Base-by-base conservation (phyloP, 2,888 invertebrate species). In the Sceliomorpha sp. region DNA sequence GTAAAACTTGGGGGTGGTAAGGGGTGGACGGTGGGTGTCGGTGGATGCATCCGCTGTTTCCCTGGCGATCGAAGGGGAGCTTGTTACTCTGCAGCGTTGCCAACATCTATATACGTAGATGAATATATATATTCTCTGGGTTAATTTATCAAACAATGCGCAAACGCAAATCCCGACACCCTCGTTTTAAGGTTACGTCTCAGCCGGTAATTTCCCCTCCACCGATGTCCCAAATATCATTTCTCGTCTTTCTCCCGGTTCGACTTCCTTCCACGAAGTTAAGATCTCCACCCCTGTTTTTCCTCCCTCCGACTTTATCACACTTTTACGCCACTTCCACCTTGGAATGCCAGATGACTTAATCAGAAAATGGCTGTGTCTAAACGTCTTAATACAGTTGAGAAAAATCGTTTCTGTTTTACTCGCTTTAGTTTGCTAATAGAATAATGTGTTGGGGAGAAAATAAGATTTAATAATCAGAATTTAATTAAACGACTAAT, bases 351-450 rank as follows among this genome's bases (percentile, higher is more conserved):
- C 58, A 59, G 64, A 82, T 77, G 83, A 79, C 83, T 87, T 85
- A 85, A 87, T 87, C 84, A 87, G 83, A 85, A 86, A 86, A 84
- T 82, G 83, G 80, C 81, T 76, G 75, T 53, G 63, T 67, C 62
- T 70, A 77, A 64, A 67, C 67, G 67, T 67, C 67, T 67, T 67
- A 67, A 67, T 67, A 55, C 50, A 59, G 27, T 47, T 47, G 47
- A 36, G 27, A 47, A 66, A 66, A 66, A 58, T 58, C 51, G 50
- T 45, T 50, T 44, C 26, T 42, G 39, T 66, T 44, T 40, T 50
- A 40, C 27, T 27, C 32, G 32, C 51, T 36, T 34, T 20, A 15
- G 12, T 12, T 39, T 7, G 4, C 4, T 24, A 40, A 66, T 59
- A 51, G 53, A 66, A 59, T 59, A 20, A 27, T 32, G 34, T 15